Conservation (phyloP, 1,140 invertebrate species). For the Caenorhabditis latens region DNA sequence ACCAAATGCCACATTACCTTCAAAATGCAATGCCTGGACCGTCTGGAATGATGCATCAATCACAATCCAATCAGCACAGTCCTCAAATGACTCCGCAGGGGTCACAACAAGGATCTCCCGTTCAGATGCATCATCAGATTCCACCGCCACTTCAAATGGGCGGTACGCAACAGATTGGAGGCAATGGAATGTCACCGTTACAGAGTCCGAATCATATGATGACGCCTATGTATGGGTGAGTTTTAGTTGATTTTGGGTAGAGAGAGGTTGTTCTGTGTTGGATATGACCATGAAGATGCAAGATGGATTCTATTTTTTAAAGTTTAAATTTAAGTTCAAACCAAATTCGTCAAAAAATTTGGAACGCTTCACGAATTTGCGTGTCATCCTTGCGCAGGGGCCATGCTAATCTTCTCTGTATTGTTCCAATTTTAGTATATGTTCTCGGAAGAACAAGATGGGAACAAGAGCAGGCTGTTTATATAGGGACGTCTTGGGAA, state of each 20-base stretch:
- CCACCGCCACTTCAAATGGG: conserved; percentile 12
- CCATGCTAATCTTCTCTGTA: conserved; percentile 93
- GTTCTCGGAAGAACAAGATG: conserved; percentile 19
- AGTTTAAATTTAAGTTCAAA: no score
- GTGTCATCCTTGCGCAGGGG: conserved; percentile 92
- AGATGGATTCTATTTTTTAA: no score
- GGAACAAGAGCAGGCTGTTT: no score
- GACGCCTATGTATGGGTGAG: conserved; percentile 50
- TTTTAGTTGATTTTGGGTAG: neutral
- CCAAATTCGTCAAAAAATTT: conserved; percentile 72
- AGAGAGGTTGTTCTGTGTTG: no score
- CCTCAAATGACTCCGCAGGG: conserved; percentile 25
- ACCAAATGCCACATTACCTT: conserved; percentile 30
- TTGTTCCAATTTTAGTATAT: conserved; percentile 83
- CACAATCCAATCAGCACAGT: conserved; percentile 6
- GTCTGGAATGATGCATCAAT: conserved; percentile 15
- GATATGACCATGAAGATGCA: no score
- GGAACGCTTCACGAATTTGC: conserved; percentile 89
- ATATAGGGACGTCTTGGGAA: no score
- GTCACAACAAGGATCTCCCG: conserved; percentile 33
- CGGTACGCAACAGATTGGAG: neutral
- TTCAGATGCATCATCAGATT: conserved; percentile 32
- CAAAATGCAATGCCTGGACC: conserved; percentile 29
- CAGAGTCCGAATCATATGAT: conserved; percentile 42
- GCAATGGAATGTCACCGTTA: conserved; percentile 34